A percentile compares a stretch with the other conserved stretches of the same genome.
phyloP scores from a whole-genome alignment of 2,888 invertebrate species.

The Carcina quercana region DNA sequence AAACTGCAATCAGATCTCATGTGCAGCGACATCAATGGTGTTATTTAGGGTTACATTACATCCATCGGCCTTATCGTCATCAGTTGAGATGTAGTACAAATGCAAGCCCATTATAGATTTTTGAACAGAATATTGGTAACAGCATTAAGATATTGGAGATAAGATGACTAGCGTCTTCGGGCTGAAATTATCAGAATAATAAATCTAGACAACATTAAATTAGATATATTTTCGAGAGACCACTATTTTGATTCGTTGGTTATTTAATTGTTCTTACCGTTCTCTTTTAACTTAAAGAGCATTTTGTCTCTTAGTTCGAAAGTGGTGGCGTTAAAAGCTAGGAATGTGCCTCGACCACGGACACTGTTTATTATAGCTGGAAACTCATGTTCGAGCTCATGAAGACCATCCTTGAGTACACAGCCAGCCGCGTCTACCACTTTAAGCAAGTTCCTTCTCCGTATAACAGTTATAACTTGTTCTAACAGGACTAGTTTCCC shows the following conservation, averaged over 20 bases:
- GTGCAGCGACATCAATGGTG: too few relatives aligned
- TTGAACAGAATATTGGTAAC: background rate
- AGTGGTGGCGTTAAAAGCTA: constrained; percentile 82
- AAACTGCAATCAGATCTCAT: too few relatives aligned
- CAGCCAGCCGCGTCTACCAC: constrained; percentile 83
- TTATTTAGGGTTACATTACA: too few relatives aligned
- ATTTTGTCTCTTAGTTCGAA: constrained; percentile 81
- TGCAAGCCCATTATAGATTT: background rate
- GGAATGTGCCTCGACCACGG: constrained; percentile 91
- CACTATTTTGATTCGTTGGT: too few relatives aligned
- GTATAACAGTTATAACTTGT: constrained; percentile 86
- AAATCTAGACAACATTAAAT: background rate
- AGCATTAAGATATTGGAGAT: background rate
- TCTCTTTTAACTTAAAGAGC: constrained; percentile 77
- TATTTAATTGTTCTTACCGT: constrained; percentile 79
- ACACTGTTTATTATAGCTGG: constrained; percentile 82
- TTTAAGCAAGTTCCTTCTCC: constrained; percentile 83
- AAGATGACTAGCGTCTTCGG: background rate
- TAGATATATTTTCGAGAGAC: too few relatives aligned
- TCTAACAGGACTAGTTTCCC: constrained; percentile 92
- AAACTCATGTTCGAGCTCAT: constrained; percentile 79
- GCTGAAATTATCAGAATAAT: background rate
- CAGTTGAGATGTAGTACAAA: too few relatives aligned
- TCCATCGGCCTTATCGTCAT: too few relatives aligned
- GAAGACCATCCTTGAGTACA: constrained; percentile 77